Evolutionary conservation across 2,888 invertebrate species (phyloP), one percentile per base, ranked within the genome.

Genomic region (Aporophyla nigra): DNA sequence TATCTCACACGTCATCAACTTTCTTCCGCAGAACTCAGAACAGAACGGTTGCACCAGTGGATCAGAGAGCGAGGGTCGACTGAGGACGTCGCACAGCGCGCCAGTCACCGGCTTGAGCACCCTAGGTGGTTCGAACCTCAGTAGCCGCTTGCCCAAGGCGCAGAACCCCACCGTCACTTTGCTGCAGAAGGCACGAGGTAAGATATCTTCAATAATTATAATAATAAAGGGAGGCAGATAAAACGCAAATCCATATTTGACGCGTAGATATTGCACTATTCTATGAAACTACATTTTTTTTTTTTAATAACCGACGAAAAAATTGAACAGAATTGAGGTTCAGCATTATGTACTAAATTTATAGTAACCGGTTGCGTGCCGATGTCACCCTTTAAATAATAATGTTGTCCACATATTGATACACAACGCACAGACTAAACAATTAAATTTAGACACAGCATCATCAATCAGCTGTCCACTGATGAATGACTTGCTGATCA

Each of bases 121-220:
- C 0, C 86, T 96, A 73, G 94, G 95, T 6, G 89, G 97, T 1
- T 95, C 97, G 5, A 97, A 97, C 51, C 92, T 95, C 75, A 94
- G 97, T 82, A 97, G 97, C 85, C 92, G 95, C 3, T 95, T 98
- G 87, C 99, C 99, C 5, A 97, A 97, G 88, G 98, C 98, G 3
- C 98, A 98, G 94, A 99, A 98, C 94, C 98, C 99, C 0, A 98
- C 98, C 10, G 98, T 99, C 88, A 99, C 98, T 1, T 96, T 99
- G 59, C 97, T 99, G 79, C 98, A 99, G 95, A 99, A 98, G 95
- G 98, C 98, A 75, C 97, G 99, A 98, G 99, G 99, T 99, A 96
- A 92, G 92, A 59, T 5, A 33, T 5, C 58, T 27, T 27, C 27
- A 59, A 19, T 59, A 5, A 2, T 40, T 59, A 21, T 0, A 0